phyloP scores from a whole-genome alignment of 2,888 invertebrate genomes.

The Cinara cedri region DNA sequence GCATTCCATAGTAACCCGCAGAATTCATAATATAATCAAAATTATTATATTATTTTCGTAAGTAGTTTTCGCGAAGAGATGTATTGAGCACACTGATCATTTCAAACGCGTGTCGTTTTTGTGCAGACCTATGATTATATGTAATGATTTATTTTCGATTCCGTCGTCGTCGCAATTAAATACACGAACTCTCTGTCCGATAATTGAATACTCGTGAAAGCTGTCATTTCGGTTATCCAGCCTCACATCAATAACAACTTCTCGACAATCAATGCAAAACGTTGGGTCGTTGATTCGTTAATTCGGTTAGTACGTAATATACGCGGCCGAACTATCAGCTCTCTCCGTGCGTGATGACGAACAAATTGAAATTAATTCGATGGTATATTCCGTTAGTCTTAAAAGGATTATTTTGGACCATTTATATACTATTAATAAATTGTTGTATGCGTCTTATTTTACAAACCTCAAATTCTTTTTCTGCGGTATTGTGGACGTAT shows the following conservation, averaged over 20 bases:
- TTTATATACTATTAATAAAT: neutral
- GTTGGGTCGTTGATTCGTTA: constrained; percentile 12
- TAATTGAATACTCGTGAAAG: neutral
- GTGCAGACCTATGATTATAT: neutral
- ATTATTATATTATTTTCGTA: neutral
- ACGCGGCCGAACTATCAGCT: neutral
- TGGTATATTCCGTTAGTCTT: constrained; percentile 17
- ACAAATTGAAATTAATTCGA: constrained; percentile 25
- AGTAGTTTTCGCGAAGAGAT: neutral
- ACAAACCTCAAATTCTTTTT: constrained; percentile 8
- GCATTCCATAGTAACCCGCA: neutral
- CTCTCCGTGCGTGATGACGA: neutral
- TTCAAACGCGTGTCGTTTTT: neutral
- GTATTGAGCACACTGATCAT: neutral
- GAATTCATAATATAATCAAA: neutral
- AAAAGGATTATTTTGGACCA: constrained; percentile 7
- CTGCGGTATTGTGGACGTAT: too few relatives aligned
- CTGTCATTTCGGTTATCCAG: neutral
- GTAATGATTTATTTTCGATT: neutral
- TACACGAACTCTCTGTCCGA: neutral
- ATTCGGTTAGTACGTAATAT: constrained; percentile 17
- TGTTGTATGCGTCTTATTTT: neutral
- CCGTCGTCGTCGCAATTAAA: neutral
- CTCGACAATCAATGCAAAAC: neutral
- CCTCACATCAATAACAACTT: neutral